Evolutionary conservation across 2,113 vertebrate species (phyloP).

Genomic region (Dipodomys stephensi): DNA sequence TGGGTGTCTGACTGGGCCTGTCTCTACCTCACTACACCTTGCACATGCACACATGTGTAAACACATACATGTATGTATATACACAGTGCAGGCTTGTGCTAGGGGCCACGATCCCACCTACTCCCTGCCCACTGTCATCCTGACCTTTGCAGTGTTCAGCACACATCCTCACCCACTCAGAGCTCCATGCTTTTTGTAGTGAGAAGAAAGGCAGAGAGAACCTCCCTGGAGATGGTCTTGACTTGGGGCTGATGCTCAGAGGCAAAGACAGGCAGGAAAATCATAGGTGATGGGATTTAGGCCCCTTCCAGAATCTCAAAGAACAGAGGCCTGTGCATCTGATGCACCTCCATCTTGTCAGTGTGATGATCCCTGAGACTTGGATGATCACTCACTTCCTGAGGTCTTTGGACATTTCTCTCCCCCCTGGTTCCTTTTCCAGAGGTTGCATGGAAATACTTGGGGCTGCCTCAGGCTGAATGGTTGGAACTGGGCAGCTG

Average conservation of each 20-base stretch:
- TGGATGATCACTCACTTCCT: neutral
- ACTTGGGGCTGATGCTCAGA: neutral
- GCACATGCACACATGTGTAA: too few species aligned
- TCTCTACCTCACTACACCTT: accelerated
- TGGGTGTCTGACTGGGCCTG: neutral
- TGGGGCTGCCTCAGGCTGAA: neutral
- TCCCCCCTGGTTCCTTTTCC: neutral
- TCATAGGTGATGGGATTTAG: neutral
- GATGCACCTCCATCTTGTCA: neutral
- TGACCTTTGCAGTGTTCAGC: too few species aligned
- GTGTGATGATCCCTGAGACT: neutral
- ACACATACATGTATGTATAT: neutral
- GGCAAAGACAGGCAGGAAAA: neutral
- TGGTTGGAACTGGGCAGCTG: neutral
- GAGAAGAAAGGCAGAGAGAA: neutral
- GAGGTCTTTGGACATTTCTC: neutral
- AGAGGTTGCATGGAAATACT: accelerated
- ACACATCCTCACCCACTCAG: neutral
- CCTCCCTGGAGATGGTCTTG: neutral
- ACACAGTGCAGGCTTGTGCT: neutral
- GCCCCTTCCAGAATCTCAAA: neutral
- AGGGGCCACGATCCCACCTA: neutral
- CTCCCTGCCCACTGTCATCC: accelerated
- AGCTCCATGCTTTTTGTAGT: neutral
- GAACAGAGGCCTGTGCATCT: neutral